Conservation (phyloP, 1,140 invertebrate species). For the Diprion similis region DNA sequence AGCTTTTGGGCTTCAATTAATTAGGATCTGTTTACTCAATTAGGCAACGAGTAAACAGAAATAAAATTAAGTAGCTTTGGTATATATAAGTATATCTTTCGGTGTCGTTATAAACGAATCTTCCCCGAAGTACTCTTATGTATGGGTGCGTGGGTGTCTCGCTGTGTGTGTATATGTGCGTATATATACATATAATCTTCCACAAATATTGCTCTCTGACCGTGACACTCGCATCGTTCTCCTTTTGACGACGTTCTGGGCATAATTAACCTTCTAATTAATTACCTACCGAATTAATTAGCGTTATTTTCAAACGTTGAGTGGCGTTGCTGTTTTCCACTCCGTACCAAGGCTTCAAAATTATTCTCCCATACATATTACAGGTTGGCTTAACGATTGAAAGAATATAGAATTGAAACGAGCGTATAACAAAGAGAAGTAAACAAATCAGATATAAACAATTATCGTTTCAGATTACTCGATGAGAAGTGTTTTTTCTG, state of each 20-base stretch:
- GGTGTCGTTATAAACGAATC: too few species aligned
- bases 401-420: not conserved
- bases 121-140: too few species aligned
- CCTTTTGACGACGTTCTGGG: not conserved
- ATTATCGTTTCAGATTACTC: not conserved
- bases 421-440: not conserved
- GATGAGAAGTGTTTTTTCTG: too few species aligned
- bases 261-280: not conserved
- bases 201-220: not conserved
- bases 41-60: not conserved
- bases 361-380: not conserved
- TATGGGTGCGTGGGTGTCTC: too few species aligned
- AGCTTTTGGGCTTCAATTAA: constrained; percentile 3
- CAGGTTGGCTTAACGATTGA: not conserved
- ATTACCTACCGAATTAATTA: not conserved
- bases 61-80: not conserved
- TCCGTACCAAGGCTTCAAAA: not conserved
- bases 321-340: not conserved
- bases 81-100: too few species aligned
- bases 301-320: not conserved
- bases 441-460: not conserved
- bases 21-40: constrained; percentile 5
- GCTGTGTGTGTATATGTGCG: too few species aligned
- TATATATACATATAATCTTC: not conserved
- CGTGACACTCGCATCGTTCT: not conserved